A percentile compares a stretch with the other conserved stretches of the same genome.
Evolutionary conservation across 2,113 vertebrate species (phyloP).

Genomic region (Mormyrus iriodes): DNA sequence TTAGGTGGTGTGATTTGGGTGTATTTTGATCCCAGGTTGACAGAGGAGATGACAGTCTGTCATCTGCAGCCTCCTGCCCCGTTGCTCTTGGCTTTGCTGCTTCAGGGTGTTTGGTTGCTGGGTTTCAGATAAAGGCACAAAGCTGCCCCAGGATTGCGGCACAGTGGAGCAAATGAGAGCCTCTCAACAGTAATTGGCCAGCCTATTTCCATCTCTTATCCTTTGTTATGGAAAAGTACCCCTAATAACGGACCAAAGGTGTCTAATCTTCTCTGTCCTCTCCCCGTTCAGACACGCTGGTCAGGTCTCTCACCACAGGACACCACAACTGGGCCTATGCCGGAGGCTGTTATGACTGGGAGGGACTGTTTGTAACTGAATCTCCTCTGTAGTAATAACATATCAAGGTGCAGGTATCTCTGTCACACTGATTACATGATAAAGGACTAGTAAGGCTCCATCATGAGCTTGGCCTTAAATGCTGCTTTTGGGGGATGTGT

Average conservation of each 20-base stretch:
- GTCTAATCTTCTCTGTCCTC: neutral
- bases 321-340: neutral
- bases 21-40: neutral
- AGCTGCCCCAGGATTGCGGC: neutral
- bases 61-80: neutral
- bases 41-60: neutral
- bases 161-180: neutral
- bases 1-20: conserved; percentile 5
- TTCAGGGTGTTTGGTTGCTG: neutral
- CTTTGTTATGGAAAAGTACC: neutral
- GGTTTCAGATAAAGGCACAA: neutral
- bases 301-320: neutral
- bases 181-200: neutral
- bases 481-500: neutral
- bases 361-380: neutral
- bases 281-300: neutral
- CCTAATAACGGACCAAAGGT: neutral
- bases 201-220: neutral
- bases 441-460: neutral
- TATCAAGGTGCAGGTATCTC: neutral
- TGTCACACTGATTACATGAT: neutral
- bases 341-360: neutral
- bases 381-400: neutral
- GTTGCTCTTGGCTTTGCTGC: neutral
- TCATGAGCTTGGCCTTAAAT: neutral